Evolutionary conservation across 2,113 vertebrate species (phyloP).

Genomic region (Cathartes aura): DNA sequence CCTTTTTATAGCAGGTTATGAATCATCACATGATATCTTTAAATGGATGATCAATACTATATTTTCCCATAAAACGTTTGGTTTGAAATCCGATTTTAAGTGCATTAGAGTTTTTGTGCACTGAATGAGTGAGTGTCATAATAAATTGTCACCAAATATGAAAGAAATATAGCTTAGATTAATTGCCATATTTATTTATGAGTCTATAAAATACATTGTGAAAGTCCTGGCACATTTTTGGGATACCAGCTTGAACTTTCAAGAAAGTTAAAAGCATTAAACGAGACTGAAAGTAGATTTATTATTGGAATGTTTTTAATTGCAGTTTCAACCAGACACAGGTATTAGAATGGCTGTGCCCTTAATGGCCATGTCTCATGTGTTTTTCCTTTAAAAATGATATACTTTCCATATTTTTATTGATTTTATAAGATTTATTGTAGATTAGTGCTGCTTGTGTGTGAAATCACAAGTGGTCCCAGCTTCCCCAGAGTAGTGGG

Average conservation of each 20-base stretch:
- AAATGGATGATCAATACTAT: constrained; percentile 88
- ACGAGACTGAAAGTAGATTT: constrained; percentile 78
- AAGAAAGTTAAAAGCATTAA: constrained; percentile 86
- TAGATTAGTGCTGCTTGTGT: constrained; percentile 66
- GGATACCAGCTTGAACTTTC: constrained; percentile 82
- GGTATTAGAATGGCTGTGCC: constrained; percentile 74
- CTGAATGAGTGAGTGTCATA: constrained; percentile 72
- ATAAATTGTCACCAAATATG: constrained; percentile 83
- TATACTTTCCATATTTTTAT: constrained; percentile 80
- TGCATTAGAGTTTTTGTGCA: constrained; percentile 84
- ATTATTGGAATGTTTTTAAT: constrained; percentile 83
- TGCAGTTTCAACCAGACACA: constrained; percentile 75
- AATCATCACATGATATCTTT: constrained; percentile 80
- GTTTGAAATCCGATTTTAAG: constrained; percentile 87
- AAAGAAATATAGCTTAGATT: constrained; percentile 81
- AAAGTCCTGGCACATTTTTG: constrained; percentile 84
- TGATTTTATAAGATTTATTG: constrained; percentile 77
- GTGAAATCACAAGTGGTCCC: constrained; percentile 60
- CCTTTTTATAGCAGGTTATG: constrained; percentile 75
- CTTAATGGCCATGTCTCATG: constrained; percentile 74
- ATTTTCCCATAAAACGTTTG: constrained; percentile 86
- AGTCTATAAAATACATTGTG: constrained; percentile 81
- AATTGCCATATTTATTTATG: constrained; percentile 87
- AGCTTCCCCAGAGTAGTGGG: constrained; percentile 51
- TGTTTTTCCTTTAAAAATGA: constrained; percentile 78